phyloP scores from a whole-genome alignment of 2,797 vertebrate genomes.

The Simalia tracyae region DNA sequence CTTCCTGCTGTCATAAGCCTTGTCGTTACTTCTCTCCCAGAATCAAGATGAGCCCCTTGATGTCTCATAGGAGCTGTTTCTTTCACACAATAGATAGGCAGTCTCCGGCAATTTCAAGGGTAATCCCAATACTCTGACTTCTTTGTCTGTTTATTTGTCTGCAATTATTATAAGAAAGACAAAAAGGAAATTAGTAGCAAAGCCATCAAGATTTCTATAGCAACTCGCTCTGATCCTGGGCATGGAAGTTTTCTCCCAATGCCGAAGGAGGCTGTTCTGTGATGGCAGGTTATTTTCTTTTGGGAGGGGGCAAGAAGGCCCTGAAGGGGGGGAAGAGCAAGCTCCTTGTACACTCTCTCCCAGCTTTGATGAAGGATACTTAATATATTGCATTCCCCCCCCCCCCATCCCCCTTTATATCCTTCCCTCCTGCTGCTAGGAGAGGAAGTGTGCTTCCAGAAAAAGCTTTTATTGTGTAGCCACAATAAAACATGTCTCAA shows the following conservation, averaged over 20 bases:
- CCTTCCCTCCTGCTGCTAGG: background rate
- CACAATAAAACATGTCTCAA: background rate
- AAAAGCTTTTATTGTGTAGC: background rate
- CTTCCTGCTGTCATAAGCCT: slow-evolving; percentile 39
- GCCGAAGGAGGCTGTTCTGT: background rate
- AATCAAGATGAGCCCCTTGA: slow-evolving; percentile 16
- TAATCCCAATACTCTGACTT: slow-evolving; percentile 10
- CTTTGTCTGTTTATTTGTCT: background rate
- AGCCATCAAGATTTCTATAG: background rate
- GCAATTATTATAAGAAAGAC: background rate
- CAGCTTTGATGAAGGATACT: background rate
- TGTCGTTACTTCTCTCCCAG: slow-evolving; percentile 18
- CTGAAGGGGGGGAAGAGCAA: background rate
- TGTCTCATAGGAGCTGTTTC: slow-evolving; percentile 46
- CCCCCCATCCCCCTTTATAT: too few species aligned
- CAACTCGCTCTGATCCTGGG: background rate
- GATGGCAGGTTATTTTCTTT: background rate
- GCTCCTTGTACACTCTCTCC: background rate
- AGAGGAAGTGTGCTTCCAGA: background rate
- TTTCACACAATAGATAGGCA: slow-evolving; percentile 38
- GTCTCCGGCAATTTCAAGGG: slow-evolving; percentile 46
- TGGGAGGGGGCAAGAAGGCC: background rate
- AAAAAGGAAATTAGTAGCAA: background rate
- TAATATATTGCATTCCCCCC: too few species aligned
- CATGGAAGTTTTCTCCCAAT: background rate